Evolutionary conservation across 2,888 invertebrate genomes (phyloP).

Genomic region (Aleiodes leptofemur): DNA sequence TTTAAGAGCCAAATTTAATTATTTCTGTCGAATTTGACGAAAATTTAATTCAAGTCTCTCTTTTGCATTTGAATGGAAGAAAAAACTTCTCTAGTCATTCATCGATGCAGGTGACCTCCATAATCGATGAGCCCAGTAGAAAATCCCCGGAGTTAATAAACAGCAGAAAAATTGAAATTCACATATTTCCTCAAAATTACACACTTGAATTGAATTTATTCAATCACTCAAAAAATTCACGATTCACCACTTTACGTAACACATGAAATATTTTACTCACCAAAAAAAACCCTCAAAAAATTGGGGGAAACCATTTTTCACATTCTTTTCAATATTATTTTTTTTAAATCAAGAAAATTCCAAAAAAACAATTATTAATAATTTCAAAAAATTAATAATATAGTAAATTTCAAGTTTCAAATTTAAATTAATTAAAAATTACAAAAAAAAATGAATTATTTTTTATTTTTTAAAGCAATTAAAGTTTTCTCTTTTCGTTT

Average conservation of each 20-base stretch:
- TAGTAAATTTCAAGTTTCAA: too few relatives aligned
- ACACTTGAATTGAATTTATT: conserved; percentile 8
- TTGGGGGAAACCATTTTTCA: neutral
- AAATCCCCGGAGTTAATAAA: neutral
- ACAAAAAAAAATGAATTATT: too few relatives aligned
- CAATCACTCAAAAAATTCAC: conserved; percentile 1
- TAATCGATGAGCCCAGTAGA: conserved; percentile 20
- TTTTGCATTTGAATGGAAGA: conserved; percentile 3
- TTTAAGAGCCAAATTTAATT: too few relatives aligned
- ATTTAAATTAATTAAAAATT: too few relatives aligned
- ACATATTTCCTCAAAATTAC: neutral
- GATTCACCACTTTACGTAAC: neutral
- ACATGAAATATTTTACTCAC: neutral
- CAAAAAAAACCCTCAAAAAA: neutral
- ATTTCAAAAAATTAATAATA: too few relatives aligned
- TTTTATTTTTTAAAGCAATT: too few relatives aligned
- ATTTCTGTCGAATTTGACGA: too few relatives aligned
- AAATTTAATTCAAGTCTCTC: neutral
- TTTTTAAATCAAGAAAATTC: too few relatives aligned
- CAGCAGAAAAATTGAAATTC: neutral
- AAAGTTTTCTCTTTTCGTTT: too few relatives aligned
- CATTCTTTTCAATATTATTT: too few relatives aligned
- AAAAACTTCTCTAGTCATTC: conserved; percentile 8
- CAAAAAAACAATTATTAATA: too few relatives aligned
- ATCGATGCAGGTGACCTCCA: conserved; percentile 24